phyloP scores from a whole-genome alignment of 2,888 invertebrate species.

The Oscheius sp. region DNA sequence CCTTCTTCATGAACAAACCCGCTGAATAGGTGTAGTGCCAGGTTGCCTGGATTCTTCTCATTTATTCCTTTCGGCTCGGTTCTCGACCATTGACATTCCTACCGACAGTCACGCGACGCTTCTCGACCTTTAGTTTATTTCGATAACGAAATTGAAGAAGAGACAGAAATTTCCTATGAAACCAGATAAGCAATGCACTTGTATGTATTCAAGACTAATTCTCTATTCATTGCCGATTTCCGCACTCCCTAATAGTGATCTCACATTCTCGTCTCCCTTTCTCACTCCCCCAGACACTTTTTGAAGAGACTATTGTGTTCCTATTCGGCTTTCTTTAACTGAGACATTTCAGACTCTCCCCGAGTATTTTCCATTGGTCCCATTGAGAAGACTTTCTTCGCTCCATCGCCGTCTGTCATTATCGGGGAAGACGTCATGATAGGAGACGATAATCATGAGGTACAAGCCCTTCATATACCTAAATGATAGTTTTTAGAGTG shows the following conservation, averaged over 20 bases:
- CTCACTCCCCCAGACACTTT: conserved; percentile 23
- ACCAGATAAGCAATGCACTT: conserved; percentile 1
- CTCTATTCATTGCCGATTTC: conserved; percentile 26
- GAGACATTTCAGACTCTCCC: conserved; percentile 40
- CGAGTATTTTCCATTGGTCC: conserved; percentile 45
- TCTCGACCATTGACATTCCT: background rate
- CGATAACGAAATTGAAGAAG: no score
- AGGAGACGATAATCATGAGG: conserved; percentile 12
- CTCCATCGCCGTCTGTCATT: conserved; percentile 2
- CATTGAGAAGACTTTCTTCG: conserved; percentile 14
- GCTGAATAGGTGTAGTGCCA: no score
- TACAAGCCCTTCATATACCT: background rate
- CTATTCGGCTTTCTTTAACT: background rate
- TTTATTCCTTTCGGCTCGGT: background rate
- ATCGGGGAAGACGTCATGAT: conserved; percentile 31
- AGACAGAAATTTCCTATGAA: conserved; percentile 15
- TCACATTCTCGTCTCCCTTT: conserved; percentile 23
- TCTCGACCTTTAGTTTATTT: no score
- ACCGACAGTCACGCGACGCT: no score
- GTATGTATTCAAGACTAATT: conserved; percentile 22
- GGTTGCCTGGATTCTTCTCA: background rate
- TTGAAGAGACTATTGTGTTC: background rate
- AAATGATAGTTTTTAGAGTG: conserved; percentile 36
- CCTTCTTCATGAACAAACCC: no score
- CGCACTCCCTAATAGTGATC: conserved; percentile 31